phyloP scores from a whole-genome alignment of 2,113 vertebrate species.

The Chionomys nivalis region DNA sequence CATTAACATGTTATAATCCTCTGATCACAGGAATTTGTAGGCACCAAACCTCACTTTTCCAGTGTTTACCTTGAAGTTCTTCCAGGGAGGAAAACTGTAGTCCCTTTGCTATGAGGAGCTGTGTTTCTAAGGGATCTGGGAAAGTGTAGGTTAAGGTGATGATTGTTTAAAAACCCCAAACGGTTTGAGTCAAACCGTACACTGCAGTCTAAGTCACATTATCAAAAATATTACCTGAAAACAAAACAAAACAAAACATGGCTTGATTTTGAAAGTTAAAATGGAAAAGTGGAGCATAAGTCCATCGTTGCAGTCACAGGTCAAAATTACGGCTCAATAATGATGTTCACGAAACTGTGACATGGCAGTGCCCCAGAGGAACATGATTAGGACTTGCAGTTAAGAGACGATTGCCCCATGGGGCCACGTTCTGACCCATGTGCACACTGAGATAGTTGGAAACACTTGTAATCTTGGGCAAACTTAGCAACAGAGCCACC shows the following conservation, averaged over 20 bases:
- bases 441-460: slow-evolving; percentile 63
- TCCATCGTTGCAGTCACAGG: slow-evolving; percentile 39
- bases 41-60: background rate
- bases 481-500: slow-evolving; percentile 46
- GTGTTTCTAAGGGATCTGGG: slow-evolving; percentile 39
- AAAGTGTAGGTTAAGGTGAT: slow-evolving; percentile 14
- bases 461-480: slow-evolving; percentile 35
- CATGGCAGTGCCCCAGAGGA: slow-evolving; percentile 51
- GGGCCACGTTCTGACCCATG: slow-evolving; percentile 52
- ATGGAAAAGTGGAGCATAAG: slow-evolving; percentile 56
- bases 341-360: background rate
- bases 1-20: background rate
- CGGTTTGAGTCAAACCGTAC: background rate
- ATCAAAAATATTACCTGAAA: slow-evolving; percentile 25
- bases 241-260: background rate
- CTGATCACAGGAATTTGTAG: background rate
- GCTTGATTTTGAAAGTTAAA: slow-evolving; percentile 53
- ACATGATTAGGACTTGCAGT: slow-evolving; percentile 45
- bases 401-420: background rate
- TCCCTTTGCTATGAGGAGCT: background rate
- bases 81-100: background rate
- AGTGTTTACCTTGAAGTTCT: slow-evolving; percentile 44
- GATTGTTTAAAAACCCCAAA: background rate
- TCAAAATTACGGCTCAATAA: slow-evolving; percentile 47
- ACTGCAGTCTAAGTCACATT: background rate